A percentile compares a stretch with the other conserved stretches of the same genome.
Conservation (phyloP, 1,140 invertebrate species). For the Drosophila oshimai region DNA sequence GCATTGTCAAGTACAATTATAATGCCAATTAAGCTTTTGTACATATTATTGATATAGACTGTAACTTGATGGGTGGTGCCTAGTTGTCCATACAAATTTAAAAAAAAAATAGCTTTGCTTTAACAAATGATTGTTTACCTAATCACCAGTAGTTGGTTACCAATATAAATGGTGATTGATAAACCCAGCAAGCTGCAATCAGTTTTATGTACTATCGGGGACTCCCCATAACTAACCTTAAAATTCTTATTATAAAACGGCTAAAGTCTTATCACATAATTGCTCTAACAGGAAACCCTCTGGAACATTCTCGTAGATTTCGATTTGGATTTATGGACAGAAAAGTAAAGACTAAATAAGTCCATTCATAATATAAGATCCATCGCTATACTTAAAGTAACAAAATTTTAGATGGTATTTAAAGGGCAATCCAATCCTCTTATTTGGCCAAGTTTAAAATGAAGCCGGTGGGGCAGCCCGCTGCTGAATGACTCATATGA, state of each 20-base stretch:
- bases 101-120: too few relatives aligned
- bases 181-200: not conserved
- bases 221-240: not conserved
- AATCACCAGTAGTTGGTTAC: not conserved
- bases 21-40: too few relatives aligned
- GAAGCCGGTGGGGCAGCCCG: not conserved
- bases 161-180: not conserved
- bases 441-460: not conserved
- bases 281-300: not conserved
- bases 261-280: not conserved
- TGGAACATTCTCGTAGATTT: not conserved
- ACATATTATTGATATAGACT: too few relatives aligned
- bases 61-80: too few relatives aligned
- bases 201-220: not conserved
- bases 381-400: too few relatives aligned
- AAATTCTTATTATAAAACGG: not conserved
- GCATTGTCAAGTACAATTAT: too few relatives aligned
- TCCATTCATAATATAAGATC: too few relatives aligned
- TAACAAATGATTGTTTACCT: too few relatives aligned
- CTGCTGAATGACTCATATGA: conserved; percentile 2
- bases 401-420: not conserved
- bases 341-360: too few relatives aligned
- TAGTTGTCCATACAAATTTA: too few relatives aligned
- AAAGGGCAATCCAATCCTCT: not conserved
- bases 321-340: too few relatives aligned